Evolutionary conservation across 2,797 vertebrate species (phyloP).

Genomic region (Prionace glauca): DNA sequence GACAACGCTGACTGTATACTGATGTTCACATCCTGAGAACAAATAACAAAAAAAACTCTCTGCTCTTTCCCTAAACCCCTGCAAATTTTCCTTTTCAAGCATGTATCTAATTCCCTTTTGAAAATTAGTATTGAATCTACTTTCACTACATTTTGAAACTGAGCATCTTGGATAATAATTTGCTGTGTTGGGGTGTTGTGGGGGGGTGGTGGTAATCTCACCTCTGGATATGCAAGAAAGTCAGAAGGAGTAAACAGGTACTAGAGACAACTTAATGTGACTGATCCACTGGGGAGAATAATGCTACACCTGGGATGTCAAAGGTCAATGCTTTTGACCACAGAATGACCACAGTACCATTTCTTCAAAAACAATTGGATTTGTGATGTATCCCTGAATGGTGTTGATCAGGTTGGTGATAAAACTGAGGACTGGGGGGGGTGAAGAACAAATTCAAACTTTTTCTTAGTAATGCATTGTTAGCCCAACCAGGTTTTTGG

Average conservation of each 20-base stretch:
- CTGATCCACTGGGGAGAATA: background rate
- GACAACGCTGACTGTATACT: too few relatives aligned
- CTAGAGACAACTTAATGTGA: background rate
- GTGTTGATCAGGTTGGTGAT: background rate
- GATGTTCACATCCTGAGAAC: too few relatives aligned
- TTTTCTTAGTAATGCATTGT: background rate
- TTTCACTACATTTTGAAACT: background rate
- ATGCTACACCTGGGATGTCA: background rate
- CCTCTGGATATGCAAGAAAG: background rate
- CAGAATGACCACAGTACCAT: background rate
- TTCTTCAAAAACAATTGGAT: background rate
- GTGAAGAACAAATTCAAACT: background rate
- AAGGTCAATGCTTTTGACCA: background rate
- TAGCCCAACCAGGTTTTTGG: background rate
- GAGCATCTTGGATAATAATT: background rate
- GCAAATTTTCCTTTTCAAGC: background rate
- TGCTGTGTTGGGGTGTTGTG: background rate
- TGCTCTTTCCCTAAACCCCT: too few relatives aligned
- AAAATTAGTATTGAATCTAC: background rate
- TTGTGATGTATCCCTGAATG: background rate
- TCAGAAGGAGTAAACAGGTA: background rate
- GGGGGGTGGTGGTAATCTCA: background rate
- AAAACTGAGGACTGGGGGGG: background rate
- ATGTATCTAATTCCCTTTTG: background rate
- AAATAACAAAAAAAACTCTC: too few relatives aligned